Evolutionary conservation across 1,140 invertebrate species (phyloP).

Genomic region (Maniola jurtina): DNA sequence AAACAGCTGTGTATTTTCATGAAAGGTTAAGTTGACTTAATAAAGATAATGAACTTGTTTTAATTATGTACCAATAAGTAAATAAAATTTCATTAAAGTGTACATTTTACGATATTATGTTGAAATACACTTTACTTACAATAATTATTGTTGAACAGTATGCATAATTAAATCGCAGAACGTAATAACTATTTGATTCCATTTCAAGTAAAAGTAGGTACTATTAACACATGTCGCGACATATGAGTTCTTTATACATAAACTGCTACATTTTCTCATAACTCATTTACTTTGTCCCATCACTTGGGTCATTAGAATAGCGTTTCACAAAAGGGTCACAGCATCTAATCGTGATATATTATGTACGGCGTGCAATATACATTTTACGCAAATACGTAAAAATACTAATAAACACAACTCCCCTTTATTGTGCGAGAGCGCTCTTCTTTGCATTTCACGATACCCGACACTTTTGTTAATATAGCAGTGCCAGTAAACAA

Average conservation of each 20-base stretch:
- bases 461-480: conserved; percentile 48
- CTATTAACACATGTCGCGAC: too few species aligned
- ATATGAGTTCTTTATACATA: background rate
- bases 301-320: conserved; percentile 39
- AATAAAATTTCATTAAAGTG: too few species aligned
- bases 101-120: background rate
- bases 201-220: too few species aligned
- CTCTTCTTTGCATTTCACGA: conserved; percentile 75
- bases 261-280: conserved; percentile 12
- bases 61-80: too few species aligned
- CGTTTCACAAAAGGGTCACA: conserved; percentile 43
- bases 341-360: conserved; percentile 39
- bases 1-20: too few species aligned
- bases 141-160: background rate
- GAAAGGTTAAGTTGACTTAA: too few species aligned
- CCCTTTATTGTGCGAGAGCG: conserved; percentile 69
- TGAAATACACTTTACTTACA: conserved; percentile 1
- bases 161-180: conserved; percentile 17
- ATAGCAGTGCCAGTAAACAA: conserved; percentile 44
- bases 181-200: conserved; percentile 8
- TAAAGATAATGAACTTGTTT: too few species aligned
- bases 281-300: conserved; percentile 43
- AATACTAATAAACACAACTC: conserved; percentile 57
- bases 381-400: conserved; percentile 41
- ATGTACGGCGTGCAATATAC: conserved; percentile 52